These are phyloP conservation scores for Melanotaenia duboulayi DNA, from an alignment of 2,113 vertebrate species.

Conservation along the genomic window DNA sequence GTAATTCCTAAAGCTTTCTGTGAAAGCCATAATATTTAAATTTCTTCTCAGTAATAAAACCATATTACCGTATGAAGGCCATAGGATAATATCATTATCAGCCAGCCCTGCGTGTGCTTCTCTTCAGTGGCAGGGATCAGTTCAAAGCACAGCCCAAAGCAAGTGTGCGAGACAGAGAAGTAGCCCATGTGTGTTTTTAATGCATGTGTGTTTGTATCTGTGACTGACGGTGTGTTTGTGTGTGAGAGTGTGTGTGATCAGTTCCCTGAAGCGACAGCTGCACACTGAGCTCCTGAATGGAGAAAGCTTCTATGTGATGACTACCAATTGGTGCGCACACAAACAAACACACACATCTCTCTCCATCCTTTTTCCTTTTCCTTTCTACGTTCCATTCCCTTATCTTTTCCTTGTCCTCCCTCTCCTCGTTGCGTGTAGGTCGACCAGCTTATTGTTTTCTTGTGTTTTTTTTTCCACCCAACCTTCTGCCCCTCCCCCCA, in stretches of 20 bases:
- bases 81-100: slow-evolving; percentile 74
- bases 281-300: slow-evolving; percentile 63
- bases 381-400: slow-evolving; percentile 3
- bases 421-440: background rate
- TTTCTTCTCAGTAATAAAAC: slow-evolving; percentile 67
- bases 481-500: background rate
- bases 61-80: slow-evolving; percentile 74
- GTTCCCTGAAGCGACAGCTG: slow-evolving; percentile 67
- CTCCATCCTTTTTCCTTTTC: slow-evolving; percentile 11
- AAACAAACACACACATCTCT: slow-evolving; percentile 17
- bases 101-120: slow-evolving; percentile 40
- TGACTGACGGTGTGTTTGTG: slow-evolving; percentile 35
- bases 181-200: background rate
- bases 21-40: slow-evolving; percentile 69
- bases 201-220: slow-evolving; percentile 31
- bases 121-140: slow-evolving; percentile 63
- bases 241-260: slow-evolving; percentile 57
- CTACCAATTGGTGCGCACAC: slow-evolving; percentile 60
- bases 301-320: slow-evolving; percentile 61
- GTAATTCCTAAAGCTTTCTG: slow-evolving; percentile 68
- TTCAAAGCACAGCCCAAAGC: slow-evolving; percentile 72
- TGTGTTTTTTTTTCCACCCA: background rate
- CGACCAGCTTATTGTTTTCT: background rate
- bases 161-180: slow-evolving; percentile 17
- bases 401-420: slow-evolving; percentile 2